phyloP scores from a whole-genome alignment of 2,888 invertebrate species.

The Tetropium fuscum region DNA sequence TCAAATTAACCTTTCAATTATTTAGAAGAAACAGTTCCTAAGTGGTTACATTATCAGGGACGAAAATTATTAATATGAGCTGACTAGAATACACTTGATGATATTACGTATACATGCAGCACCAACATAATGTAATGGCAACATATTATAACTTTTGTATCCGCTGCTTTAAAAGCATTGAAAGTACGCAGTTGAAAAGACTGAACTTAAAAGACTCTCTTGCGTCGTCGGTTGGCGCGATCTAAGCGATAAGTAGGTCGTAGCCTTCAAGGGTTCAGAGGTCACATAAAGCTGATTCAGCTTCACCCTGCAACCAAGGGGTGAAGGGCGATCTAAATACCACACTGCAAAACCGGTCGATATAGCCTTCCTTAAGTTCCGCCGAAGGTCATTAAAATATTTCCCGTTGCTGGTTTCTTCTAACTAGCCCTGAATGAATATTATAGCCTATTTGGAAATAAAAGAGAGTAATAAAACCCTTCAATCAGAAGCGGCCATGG shows the following conservation, averaged over 20 bases:
- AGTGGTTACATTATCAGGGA: too few relatives aligned
- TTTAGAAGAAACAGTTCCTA: too few relatives aligned
- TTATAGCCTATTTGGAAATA: too few relatives aligned
- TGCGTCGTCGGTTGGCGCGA: conserved; percentile 13
- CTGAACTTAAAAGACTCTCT: background rate
- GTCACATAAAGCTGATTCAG: conserved; percentile 65
- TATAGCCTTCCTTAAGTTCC: conserved; percentile 23
- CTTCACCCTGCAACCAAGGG: conserved; percentile 45
- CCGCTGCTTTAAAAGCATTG: too few relatives aligned
- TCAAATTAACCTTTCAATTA: too few relatives aligned
- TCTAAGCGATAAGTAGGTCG: conserved; percentile 65
- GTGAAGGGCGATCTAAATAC: conserved; percentile 34
- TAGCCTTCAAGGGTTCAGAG: conserved; percentile 71
- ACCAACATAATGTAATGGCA: too few relatives aligned
- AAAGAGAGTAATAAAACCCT: too few relatives aligned
- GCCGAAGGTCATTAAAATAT: background rate
- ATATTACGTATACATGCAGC: too few relatives aligned
- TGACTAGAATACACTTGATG: too few relatives aligned
- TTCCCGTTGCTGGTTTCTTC: background rate
- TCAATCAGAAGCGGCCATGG: too few relatives aligned
- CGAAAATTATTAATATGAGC: too few relatives aligned
- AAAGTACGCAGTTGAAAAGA: background rate
- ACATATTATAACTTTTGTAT: too few relatives aligned
- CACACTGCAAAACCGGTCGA: conserved; percentile 36
- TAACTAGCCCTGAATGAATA: conserved; percentile 13